phyloP scores from a whole-genome alignment of 2,888 invertebrate species.

The Conops quadrifasciatus region DNA sequence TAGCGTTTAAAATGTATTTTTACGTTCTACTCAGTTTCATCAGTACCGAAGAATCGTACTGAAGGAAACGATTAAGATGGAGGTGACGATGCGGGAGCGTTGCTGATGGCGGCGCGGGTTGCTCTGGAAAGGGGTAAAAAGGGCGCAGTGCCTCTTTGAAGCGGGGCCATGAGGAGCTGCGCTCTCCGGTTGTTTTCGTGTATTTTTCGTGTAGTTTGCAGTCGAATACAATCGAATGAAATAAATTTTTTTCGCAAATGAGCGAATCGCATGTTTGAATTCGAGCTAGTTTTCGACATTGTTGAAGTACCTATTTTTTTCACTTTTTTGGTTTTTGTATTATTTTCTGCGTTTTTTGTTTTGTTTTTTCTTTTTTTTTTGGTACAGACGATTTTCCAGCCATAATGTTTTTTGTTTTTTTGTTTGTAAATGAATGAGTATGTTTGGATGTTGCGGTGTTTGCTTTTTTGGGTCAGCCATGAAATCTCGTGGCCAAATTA shows the following conservation, averaged over 20 bases:
- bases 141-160: neutral
- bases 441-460: neutral
- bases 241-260: conserved; percentile 25
- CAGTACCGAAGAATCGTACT: too few relatives aligned
- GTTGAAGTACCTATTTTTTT: neutral
- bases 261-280: conserved; percentile 27
- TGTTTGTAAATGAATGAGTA: neutral
- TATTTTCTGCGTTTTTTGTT: neutral
- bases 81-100: neutral
- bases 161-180: neutral
- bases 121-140: neutral
- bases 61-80: too few relatives aligned
- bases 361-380: neutral
- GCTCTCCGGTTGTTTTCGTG: neutral
- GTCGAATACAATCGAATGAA: neutral
- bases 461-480: neutral
- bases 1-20: conserved; percentile 23
- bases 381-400: conserved; percentile 6
- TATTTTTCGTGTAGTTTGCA: too few relatives aligned
- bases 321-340: neutral
- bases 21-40: neutral
- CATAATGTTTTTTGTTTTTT: neutral
- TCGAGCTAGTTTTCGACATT: neutral
- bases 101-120: too few relatives aligned
- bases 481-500: neutral